Evolutionary conservation across 2,113 vertebrate species (phyloP).

Genomic region (Ictidomys tridecemlineatus): DNA sequence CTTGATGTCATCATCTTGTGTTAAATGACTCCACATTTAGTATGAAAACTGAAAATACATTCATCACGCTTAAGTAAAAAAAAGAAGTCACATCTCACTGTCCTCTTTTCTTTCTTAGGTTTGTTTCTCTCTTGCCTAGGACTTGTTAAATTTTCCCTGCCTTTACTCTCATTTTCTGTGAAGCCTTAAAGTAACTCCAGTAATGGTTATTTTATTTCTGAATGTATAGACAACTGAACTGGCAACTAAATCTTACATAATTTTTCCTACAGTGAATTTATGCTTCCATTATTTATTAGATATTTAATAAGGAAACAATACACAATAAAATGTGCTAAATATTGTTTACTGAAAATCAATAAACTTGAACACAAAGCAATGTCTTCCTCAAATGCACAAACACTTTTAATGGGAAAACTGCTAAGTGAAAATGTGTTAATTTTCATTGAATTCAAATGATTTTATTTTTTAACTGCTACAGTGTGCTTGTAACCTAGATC

Average conservation of each 20-base stretch:
- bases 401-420: slow-evolving; percentile 42
- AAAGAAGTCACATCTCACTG: background rate
- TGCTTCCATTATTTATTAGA: background rate
- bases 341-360: background rate
- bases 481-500: background rate
- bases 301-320: background rate
- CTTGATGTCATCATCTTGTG: background rate
- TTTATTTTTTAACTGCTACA: slow-evolving; percentile 5
- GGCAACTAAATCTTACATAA: background rate
- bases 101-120: background rate
- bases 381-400: slow-evolving; percentile 41
- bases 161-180: background rate
- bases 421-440: slow-evolving; percentile 15
- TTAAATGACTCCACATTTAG: background rate
- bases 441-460: slow-evolving; percentile 44
- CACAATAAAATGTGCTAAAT: background rate
- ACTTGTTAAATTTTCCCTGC: background rate
- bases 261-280: slow-evolving; percentile 26
- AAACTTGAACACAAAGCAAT: background rate
- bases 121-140: background rate
- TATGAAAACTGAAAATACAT: slow-evolving; percentile 18
- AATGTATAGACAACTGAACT: background rate
- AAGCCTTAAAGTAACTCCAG: background rate
- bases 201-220: background rate
- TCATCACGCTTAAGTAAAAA: background rate